Conservation (phyloP, 1,140 invertebrate species). For the Drosophila subobscura region DNA sequence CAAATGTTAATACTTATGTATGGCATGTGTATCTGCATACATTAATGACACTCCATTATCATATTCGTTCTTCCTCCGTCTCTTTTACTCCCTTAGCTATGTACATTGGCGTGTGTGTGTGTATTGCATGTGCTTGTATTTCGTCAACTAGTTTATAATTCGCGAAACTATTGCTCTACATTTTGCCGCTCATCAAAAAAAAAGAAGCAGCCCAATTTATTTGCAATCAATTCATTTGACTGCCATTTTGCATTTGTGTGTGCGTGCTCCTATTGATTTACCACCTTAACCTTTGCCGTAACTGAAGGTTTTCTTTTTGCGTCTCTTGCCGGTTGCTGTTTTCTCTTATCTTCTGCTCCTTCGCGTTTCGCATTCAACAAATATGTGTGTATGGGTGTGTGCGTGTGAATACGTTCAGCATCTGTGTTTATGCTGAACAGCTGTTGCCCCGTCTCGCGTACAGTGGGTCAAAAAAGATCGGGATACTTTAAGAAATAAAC, state of each 20-base stretch:
- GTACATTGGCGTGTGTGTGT: neutral
- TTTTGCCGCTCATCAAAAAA: slow-evolving; percentile 1
- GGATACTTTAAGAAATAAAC: neutral
- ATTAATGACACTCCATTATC: slow-evolving; percentile 46
- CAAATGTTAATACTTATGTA: slow-evolving; percentile 21
- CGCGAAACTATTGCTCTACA: slow-evolving; percentile 1
- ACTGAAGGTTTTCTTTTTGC: neutral
- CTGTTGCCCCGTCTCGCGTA: slow-evolving; percentile 50
- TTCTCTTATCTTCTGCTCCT: slow-evolving; percentile 37
- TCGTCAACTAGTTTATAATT: slow-evolving; percentile 5
- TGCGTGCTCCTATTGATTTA: slow-evolving; percentile 51
- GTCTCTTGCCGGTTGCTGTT: slow-evolving; percentile 41
- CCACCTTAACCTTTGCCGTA: slow-evolving; percentile 45
- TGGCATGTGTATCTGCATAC: slow-evolving; percentile 12
- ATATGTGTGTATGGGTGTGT: slow-evolving; percentile 6
- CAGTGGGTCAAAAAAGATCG: slow-evolving; percentile 18
- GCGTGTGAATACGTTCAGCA: slow-evolving; percentile 10
- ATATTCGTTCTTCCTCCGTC: slow-evolving; percentile 7
- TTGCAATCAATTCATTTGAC: slow-evolving; percentile 18
- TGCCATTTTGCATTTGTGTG: slow-evolving; percentile 1
- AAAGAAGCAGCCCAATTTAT: slow-evolving; percentile 17
- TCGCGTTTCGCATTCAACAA: slow-evolving; percentile 15
- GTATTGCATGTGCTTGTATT: neutral
- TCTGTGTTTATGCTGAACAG: slow-evolving; percentile 67
- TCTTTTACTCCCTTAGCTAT: neutral